A percentile compares a stretch with the other conserved stretches of the same genome.
Evolutionary conservation across 1,140 invertebrate species (phyloP).

Genomic region (Varroa destructor): DNA sequence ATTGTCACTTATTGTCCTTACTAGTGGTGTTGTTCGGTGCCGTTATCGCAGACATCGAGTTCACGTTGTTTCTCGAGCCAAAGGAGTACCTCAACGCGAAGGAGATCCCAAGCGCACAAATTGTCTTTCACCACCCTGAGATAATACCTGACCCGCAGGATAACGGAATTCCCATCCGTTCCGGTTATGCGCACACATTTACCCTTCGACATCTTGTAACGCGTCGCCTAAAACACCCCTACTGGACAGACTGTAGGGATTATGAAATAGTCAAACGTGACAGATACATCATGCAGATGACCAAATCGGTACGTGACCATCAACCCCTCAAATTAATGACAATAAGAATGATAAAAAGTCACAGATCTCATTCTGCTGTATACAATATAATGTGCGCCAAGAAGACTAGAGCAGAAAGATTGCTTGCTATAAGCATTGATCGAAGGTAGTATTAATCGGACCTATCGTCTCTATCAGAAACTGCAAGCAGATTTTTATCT

Average conservation of each 20-base stretch:
- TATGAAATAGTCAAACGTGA: neutral
- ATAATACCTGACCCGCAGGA: conserved; percentile 10
- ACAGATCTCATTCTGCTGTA: too few species aligned
- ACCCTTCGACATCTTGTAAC: conserved; percentile 6
- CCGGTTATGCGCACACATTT: conserved; percentile 8
- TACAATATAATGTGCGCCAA: too few species aligned
- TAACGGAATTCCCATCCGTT: conserved; percentile 8
- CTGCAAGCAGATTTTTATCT: too few species aligned
- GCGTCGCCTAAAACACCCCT: conserved; percentile 1
- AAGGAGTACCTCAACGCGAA: conserved; percentile 12
- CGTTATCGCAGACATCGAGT: conserved; percentile 10
- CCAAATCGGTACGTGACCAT: neutral
- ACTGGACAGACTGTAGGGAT: conserved; percentile 14
- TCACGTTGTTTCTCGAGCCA: conserved; percentile 18
- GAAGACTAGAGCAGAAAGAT: too few species aligned
- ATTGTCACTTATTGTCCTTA: too few species aligned
- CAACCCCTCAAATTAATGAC: too few species aligned
- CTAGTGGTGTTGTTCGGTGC: too few species aligned
- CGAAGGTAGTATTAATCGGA: too few species aligned
- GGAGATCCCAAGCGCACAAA: conserved; percentile 6
- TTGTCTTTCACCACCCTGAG: conserved; percentile 20
- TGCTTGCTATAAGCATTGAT: too few species aligned
- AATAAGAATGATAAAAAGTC: too few species aligned
- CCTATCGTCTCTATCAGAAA: too few species aligned
- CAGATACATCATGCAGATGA: conserved; percentile 26